A percentile compares a stretch with the other conserved stretches of the same genome.
Evolutionary conservation across 2,888 invertebrate genomes (phyloP).

Genomic region (Tiliacea citrago): DNA sequence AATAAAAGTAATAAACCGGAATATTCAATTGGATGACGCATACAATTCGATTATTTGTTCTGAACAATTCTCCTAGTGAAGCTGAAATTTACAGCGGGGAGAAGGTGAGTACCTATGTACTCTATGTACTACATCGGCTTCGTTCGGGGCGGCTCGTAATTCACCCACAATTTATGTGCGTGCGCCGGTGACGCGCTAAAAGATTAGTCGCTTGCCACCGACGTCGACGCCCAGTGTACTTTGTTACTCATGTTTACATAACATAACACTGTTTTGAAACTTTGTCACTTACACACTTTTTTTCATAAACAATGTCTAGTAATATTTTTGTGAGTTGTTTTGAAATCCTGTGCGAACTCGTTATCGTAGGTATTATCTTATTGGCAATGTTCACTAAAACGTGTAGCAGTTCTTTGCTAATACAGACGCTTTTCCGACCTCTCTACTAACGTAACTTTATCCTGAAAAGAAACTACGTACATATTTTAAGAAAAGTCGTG

Average conservation of each 20-base stretch:
- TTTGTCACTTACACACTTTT: constrained; percentile 49
- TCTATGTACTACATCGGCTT: constrained; percentile 69
- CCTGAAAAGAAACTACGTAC: constrained; percentile 51
- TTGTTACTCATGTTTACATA: constrained; percentile 55
- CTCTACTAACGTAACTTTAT: constrained; percentile 45
- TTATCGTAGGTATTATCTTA: constrained; percentile 47
- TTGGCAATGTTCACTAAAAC: constrained; percentile 18
- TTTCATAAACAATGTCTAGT: constrained; percentile 47
- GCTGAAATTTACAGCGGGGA: constrained; percentile 81
- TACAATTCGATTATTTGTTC: constrained; percentile 78
- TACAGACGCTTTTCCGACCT: constrained; percentile 12
- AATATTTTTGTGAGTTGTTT: constrained; percentile 45
- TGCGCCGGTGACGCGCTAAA: constrained; percentile 88
- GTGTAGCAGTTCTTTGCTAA: constrained; percentile 16
- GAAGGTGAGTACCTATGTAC: constrained; percentile 73
- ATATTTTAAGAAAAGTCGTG: constrained; percentile 60
- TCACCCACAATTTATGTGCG: constrained; percentile 88
- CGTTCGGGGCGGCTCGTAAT: constrained; percentile 82
- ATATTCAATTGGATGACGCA: constrained; percentile 77
- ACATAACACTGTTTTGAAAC: constrained; percentile 51
- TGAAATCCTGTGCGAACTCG: constrained; percentile 33
- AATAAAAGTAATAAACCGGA: constrained; percentile 73
- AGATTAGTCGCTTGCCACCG: constrained; percentile 84
- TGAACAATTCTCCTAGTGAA: constrained; percentile 72
- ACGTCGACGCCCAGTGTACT: constrained; percentile 47